Percentiles rank a stretch among this genome's conserved stretches.
These are phyloP conservation scores for Oxyruncus cristatus DNA, from an alignment of 2,113 vertebrate species.

Conservation along the genomic window DNA sequence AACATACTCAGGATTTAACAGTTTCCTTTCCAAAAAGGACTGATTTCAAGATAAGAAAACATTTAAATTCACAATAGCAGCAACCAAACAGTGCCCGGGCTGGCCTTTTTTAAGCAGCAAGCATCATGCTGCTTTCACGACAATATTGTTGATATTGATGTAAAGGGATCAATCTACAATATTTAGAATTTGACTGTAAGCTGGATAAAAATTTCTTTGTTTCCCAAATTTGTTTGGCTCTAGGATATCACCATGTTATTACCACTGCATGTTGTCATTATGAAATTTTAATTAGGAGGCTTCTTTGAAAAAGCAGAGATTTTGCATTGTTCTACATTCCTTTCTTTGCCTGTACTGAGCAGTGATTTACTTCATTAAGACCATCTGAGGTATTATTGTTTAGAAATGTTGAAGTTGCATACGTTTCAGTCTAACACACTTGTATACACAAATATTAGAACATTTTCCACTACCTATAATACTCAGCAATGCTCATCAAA, in stretches of 20 bases:
- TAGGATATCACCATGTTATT: background rate
- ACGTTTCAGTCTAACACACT: background rate
- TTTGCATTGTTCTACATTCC: background rate
- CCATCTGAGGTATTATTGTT: background rate
- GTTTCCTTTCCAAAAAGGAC: background rate
- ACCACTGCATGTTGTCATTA: background rate
- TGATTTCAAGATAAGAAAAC: background rate
- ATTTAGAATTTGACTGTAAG: background rate
- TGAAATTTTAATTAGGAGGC: background rate
- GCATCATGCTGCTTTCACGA: background rate
- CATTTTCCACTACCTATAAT: background rate
- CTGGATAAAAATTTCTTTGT: background rate
- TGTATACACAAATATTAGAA: background rate
- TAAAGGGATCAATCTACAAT: background rate
- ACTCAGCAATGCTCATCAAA: background rate
- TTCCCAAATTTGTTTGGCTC: background rate
- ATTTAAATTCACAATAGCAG: background rate
- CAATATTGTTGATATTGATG: background rate
- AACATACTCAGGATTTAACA: background rate
- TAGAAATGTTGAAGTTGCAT: background rate
- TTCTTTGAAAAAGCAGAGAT: background rate
- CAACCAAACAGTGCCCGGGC: background rate
- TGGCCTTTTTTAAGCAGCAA: background rate
- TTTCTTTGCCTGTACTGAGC: background rate
- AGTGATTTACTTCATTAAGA: background rate